phyloP scores from a whole-genome alignment of 2,797 vertebrate species.

The Lateolabrax maculatus region DNA sequence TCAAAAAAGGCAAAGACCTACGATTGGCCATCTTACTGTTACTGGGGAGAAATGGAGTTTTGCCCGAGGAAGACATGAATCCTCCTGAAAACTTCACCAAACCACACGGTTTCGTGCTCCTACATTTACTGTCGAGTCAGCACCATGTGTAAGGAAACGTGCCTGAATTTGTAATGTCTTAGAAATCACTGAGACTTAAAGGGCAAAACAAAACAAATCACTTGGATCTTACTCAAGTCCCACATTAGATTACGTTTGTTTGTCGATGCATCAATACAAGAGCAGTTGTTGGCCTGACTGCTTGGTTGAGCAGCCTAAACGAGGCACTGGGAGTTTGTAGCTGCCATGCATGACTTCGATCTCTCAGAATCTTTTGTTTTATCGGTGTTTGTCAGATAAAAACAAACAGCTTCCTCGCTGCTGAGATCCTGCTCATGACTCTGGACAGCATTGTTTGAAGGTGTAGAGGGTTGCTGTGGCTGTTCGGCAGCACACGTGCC shows the following conservation, averaged over 20 bases:
- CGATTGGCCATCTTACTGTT: neutral
- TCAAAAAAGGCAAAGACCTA: neutral
- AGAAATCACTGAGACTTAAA: slow-evolving; percentile 50
- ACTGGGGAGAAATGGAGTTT: slow-evolving; percentile 6
- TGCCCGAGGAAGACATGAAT: slow-evolving; percentile 5
- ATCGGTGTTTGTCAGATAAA: neutral
- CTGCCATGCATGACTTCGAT: neutral
- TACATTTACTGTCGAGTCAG: slow-evolving; percentile 30
- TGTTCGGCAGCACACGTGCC: slow-evolving; percentile 32
- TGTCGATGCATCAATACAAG: slow-evolving; percentile 14
- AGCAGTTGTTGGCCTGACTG: neutral
- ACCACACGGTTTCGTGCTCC: slow-evolving; percentile 33
- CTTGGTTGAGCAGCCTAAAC: slow-evolving; percentile 20
- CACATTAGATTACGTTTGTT: slow-evolving; percentile 31
- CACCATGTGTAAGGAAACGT: slow-evolving; percentile 28
- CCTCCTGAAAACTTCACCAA: slow-evolving; percentile 26
- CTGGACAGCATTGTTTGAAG: neutral
- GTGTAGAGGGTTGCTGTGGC: slow-evolving; percentile 3
- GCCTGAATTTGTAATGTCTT: slow-evolving; percentile 27
- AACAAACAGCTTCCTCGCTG: slow-evolving; percentile 1
- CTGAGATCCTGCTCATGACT: slow-evolving; percentile 1
- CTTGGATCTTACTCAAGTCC: neutral
- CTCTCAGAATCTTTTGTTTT: neutral
- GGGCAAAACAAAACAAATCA: slow-evolving; percentile 36
- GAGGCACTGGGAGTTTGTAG: neutral